These are phyloP conservation scores for Aphaenogaster ashmeadi DNA, from an alignment of 1,140 invertebrate species.

Conservation along the genomic window DNA sequence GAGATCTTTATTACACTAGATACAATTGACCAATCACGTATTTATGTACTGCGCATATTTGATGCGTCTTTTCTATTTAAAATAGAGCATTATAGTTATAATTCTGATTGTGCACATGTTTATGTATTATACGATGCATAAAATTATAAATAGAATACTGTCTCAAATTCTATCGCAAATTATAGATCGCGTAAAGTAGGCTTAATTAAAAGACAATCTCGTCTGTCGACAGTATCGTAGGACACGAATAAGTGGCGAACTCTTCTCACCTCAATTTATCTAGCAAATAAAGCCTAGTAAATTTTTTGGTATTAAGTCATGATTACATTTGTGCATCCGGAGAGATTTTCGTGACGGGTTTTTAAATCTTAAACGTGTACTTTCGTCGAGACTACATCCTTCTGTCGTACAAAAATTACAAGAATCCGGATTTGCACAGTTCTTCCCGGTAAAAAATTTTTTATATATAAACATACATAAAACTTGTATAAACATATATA, in stretches of 20 bases:
- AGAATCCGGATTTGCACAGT: not conserved
- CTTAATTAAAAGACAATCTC: not conserved
- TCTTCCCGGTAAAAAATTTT: not conserved
- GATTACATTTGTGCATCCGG: not conserved
- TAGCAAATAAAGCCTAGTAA: not conserved
- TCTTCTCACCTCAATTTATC: not conserved
- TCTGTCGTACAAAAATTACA: not conserved
- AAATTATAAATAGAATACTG: too few species aligned
- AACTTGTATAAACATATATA: too few species aligned
- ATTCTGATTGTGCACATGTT: too few species aligned
- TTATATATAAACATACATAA: too few species aligned
- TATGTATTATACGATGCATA: too few species aligned
- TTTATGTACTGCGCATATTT: too few species aligned
- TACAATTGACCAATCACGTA: too few species aligned
- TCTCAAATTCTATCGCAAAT: too few species aligned
- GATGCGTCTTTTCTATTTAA: too few species aligned
- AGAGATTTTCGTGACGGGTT: not conserved
- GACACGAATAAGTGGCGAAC: not conserved
- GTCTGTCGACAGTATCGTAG: not conserved
- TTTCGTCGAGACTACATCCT: not conserved
- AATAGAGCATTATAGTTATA: too few species aligned
- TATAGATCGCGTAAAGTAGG: too few species aligned
- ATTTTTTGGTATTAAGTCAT: not conserved
- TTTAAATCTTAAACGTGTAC: not conserved
- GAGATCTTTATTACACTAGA: too few species aligned